phyloP scores from a whole-genome alignment of 2,113 vertebrate genomes.

The Dendropsophus ebraccatus region DNA sequence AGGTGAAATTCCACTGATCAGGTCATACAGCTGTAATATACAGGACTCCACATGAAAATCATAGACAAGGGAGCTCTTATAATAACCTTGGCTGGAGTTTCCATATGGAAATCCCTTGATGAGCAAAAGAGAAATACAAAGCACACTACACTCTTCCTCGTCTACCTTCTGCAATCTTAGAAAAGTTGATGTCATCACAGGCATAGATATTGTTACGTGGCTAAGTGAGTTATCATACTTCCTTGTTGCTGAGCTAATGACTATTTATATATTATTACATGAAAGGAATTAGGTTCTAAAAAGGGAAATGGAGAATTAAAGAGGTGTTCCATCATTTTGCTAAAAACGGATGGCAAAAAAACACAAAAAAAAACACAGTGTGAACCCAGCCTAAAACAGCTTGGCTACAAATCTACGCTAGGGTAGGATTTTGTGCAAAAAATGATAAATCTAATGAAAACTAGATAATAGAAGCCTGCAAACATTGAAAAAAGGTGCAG shows the following conservation, averaged over 20 bases:
- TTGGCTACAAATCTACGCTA: too few relatives aligned
- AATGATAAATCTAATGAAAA: too few relatives aligned
- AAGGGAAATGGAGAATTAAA: not conserved
- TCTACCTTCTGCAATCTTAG: not conserved
- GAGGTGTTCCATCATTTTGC: not conserved
- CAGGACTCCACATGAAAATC: not conserved
- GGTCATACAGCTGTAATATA: not conserved
- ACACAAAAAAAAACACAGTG: too few relatives aligned
- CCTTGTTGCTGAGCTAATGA: not conserved
- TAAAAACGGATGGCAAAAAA: too few relatives aligned
- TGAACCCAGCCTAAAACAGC: too few relatives aligned
- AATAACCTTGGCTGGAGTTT: not conserved
- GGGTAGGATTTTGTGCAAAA: too few relatives aligned
- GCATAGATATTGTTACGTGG: too few relatives aligned
- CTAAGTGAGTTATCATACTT: not conserved
- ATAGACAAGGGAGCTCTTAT: not conserved
- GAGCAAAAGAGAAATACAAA: not conserved
- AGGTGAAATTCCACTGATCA: not conserved
- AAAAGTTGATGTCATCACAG: not conserved
- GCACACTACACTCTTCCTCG: not conserved
- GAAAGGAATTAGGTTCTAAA: not conserved
- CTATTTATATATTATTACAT: constrained; percentile 1
- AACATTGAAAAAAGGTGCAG: too few relatives aligned
- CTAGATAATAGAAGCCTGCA: too few relatives aligned
- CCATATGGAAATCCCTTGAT: constrained; percentile 44